Evolutionary conservation across 2,113 vertebrate species (phyloP).

Genomic region (Ahaetulla prasina): DNA sequence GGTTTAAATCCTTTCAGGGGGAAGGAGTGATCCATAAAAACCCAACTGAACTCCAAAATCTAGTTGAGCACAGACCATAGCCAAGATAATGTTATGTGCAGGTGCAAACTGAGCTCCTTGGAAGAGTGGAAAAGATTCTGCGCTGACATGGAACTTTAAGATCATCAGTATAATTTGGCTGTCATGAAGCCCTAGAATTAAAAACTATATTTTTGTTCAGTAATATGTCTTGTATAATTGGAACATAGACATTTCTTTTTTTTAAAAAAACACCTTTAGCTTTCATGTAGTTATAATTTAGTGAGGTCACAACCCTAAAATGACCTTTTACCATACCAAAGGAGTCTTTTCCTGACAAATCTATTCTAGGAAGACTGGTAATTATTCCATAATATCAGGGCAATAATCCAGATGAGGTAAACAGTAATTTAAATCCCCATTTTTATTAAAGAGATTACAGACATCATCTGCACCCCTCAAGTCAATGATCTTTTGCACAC

Average conservation of each 20-base stretch:
- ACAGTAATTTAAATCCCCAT: neutral
- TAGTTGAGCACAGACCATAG: too few species aligned
- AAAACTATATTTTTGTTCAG: neutral
- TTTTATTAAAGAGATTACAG: neutral
- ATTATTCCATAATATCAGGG: neutral
- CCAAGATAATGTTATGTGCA: neutral
- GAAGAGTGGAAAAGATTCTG: neutral
- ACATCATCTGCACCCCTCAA: too few species aligned
- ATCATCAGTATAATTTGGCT: neutral
- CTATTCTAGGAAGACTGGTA: neutral
- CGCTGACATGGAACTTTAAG: neutral
- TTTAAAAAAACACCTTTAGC: neutral
- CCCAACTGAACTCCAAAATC: too few species aligned
- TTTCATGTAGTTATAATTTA: neutral
- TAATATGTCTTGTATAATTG: neutral
- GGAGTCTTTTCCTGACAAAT: neutral
- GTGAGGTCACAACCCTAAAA: neutral
- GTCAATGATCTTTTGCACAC: too few species aligned
- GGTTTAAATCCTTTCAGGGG: too few species aligned
- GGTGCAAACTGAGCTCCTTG: too few species aligned
- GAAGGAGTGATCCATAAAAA: too few species aligned
- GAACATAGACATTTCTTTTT: neutral
- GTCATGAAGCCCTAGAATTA: neutral
- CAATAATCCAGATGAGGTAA: neutral
- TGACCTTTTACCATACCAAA: neutral